Evolutionary conservation across 2,888 invertebrate genomes (phyloP).

Genomic region (Dryomyza anilis): DNA sequence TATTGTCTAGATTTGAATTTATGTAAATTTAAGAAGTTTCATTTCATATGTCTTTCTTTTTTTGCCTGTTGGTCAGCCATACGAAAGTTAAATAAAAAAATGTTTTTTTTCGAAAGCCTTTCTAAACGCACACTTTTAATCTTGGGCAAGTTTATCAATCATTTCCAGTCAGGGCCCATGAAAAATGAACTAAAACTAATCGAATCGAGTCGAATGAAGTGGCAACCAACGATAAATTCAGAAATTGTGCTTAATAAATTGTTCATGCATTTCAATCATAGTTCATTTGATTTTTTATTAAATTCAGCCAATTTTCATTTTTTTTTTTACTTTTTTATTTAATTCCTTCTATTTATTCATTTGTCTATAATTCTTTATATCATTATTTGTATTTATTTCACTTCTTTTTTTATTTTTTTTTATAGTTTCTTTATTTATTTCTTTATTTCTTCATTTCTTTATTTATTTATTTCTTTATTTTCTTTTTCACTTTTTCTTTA

Average conservation of each 20-base stretch:
- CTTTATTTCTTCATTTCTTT: neutral
- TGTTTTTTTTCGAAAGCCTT: no score
- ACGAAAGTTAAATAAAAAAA: no score
- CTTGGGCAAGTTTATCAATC: conserved; percentile 2
- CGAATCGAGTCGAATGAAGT: neutral
- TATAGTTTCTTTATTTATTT: neutral
- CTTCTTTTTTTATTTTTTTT: neutral
- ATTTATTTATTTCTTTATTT: neutral
- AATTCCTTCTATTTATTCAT: no score
- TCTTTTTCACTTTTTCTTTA: neutral
- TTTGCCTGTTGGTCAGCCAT: neutral
- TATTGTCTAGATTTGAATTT: no score
- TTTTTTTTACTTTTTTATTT: no score
- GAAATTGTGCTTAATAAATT: no score
- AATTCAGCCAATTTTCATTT: no score
- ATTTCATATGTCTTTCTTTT: neutral
- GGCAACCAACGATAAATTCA: neutral
- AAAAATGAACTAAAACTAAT: neutral
- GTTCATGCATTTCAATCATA: no score
- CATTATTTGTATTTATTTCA: neutral
- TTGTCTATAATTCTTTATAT: neutral
- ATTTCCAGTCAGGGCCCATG: neutral
- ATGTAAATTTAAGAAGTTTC: no score
- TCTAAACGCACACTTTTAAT: neutral
- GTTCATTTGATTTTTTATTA: no score